Conservation (phyloP, 1,140 invertebrate species). For the Hermetia illucens region DNA sequence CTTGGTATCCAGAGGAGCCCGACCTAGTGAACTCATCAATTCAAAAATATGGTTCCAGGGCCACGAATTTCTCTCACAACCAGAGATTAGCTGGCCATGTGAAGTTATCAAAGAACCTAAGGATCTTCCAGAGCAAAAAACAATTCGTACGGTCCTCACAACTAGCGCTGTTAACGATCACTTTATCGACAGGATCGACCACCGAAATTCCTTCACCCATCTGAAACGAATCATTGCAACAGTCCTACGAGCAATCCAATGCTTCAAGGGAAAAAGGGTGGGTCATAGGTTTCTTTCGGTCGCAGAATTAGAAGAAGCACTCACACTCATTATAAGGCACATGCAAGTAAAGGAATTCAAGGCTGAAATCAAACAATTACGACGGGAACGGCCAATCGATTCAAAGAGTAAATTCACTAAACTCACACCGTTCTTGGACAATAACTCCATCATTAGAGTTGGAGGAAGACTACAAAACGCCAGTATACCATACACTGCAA, state of each 20-base stretch:
- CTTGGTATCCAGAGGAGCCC: conserved; percentile 10
- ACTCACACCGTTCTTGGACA: background rate
- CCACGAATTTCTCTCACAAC: conserved; percentile 6
- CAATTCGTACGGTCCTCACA: conserved; percentile 4
- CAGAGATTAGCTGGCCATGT: too few species aligned
- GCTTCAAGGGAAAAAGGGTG: background rate
- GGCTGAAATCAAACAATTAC: background rate
- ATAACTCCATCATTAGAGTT: background rate
- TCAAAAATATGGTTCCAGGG: conserved; percentile 22
- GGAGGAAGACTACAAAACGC: background rate
- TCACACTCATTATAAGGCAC: background rate
- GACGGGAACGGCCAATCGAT: background rate
- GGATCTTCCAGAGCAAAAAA: background rate
- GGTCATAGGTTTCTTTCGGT: background rate
- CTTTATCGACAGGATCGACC: background rate
- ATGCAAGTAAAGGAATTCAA: background rate
- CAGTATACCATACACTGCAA: background rate
- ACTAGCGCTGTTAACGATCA: background rate
- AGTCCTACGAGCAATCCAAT: background rate
- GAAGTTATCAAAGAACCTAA: conserved; percentile 2
- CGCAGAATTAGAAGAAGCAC: background rate
- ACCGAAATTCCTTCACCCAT: too few species aligned
- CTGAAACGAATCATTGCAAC: too few species aligned
- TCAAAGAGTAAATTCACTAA: background rate
- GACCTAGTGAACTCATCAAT: conserved; percentile 10